Evolutionary conservation across 35 echinoderm and acorn worm species (phyloP), one percentile per base, ranked within the genome.

Genomic region (Stichopus chloronotus): DNA sequence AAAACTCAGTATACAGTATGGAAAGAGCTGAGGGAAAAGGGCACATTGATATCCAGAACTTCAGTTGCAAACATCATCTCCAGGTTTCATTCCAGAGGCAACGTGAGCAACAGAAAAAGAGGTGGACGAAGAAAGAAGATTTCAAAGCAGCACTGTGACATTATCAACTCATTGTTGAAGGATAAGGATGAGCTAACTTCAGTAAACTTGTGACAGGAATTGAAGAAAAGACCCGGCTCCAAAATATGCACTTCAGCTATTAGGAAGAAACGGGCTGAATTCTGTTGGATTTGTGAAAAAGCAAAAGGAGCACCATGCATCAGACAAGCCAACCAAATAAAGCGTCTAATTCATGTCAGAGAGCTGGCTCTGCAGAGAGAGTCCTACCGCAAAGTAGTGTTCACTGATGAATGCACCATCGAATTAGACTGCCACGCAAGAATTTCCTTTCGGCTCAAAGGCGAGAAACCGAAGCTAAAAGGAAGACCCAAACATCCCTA

Each of bases 341-440:
- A 91, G 25, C 16, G 87, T 21, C 59, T 65, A 5, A 86, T 86
- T 16, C 83, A 86, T 86, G 54, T 86, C 16, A 5, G 83, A 25
- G 84, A 86, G 19, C 52, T 88, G 16, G 83, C 83, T 5, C 71
- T 91, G 0, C 78, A 53, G 57, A 88, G 59, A 14, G 90, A 95
- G 63, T 78, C 90, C 16, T 95, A 93, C 71, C 52, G 92, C 16
- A 24, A 92, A 10, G 94, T 91, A 0, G 91, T 95, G 13, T 95
- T 95, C 54, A 95, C 94, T 5, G 94, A 92, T 53, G 83, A 95
- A 86, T 92, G 94, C 58, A 92, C 81, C 4, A 61, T 95, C 24
- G 88, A 63, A 52, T 7, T 88, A 6, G 86, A 88, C 23, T 59
- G 58, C 14, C 30, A 14, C 11, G 55, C 86, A 7, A 88, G 58